phyloP scores from a whole-genome alignment of 2,113 vertebrate genomes.

The Chamaea fasciata region DNA sequence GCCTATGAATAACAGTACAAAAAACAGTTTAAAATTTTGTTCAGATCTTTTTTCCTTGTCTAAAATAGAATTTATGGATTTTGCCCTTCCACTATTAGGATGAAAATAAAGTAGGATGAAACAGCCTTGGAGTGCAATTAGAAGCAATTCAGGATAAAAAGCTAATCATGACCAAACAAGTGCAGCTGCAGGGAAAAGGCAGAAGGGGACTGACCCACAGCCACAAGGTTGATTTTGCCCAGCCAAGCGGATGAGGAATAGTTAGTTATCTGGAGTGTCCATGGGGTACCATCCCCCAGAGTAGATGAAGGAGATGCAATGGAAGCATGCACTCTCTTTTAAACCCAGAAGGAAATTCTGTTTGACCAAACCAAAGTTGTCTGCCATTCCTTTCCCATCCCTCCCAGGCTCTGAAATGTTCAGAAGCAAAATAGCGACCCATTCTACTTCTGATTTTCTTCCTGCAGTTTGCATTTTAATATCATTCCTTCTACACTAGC shows the following conservation, averaged over 20 bases:
- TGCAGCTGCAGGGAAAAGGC: not conserved
- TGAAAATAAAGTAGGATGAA: not conserved
- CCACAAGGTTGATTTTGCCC: not conserved
- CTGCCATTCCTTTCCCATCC: not conserved
- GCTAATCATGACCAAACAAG: not conserved
- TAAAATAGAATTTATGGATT: conserved; percentile 48
- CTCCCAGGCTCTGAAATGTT: not conserved
- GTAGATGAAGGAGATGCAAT: not conserved
- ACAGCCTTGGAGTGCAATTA: not conserved
- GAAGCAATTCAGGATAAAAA: not conserved
- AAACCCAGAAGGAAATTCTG: not conserved
- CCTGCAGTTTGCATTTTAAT: not conserved
- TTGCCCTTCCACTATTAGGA: not conserved
- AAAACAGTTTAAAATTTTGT: not conserved
- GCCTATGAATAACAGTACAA: conserved; percentile 51
- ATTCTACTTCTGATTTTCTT: not conserved
- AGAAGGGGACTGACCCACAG: not conserved
- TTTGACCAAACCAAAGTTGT: not conserved
- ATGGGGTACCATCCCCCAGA: rapidly evolving
- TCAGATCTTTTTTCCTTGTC: conserved; percentile 3
- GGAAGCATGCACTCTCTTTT: rapidly evolving
- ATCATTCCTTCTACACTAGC: not conserved
- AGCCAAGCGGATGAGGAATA: not conserved
- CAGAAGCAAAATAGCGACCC: not conserved
- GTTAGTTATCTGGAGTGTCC: not conserved